phyloP scores from a whole-genome alignment of 2,113 vertebrate species.

The Sphaerodactylus townsendi region DNA sequence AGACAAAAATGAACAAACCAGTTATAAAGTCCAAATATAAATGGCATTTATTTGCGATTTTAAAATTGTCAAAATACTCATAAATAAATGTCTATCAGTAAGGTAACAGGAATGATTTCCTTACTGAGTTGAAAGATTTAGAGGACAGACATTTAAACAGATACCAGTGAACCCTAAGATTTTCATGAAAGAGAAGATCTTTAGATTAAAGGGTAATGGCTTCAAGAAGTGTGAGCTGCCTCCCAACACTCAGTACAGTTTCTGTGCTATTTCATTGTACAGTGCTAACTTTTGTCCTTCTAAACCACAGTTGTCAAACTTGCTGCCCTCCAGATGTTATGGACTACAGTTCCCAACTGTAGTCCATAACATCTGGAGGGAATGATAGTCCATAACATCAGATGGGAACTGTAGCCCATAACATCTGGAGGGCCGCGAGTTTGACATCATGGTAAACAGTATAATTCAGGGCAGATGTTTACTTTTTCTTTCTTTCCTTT shows the following conservation, averaged over 20 bases:
- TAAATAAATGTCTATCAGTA: not conserved
- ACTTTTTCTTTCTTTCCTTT: too few species aligned
- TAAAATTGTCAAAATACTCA: not conserved
- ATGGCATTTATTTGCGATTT: not conserved
- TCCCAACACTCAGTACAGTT: not conserved
- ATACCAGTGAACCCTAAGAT: not conserved
- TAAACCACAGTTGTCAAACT: too few species aligned
- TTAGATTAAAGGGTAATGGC: not conserved
- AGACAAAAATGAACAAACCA: not conserved
- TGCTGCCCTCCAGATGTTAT: too few species aligned
- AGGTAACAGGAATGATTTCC: not conserved
- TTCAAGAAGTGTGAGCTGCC: not conserved
- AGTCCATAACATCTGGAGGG: too few species aligned
- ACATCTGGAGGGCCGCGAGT: too few species aligned
- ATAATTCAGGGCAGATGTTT: not conserved
- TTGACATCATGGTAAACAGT: too few species aligned
- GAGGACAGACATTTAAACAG: slow-evolving; percentile 6
- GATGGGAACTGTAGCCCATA: too few species aligned
- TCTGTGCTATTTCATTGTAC: not conserved
- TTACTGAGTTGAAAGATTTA: not conserved
- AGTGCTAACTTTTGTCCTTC: not conserved
- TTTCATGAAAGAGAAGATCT: not conserved
- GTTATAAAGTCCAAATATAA: not conserved
- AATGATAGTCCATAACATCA: too few species aligned
- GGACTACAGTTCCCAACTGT: too few species aligned